These are phyloP conservation scores for Parnassius smintheus DNA, from an alignment of 2,888 invertebrate genomes.

Conservation along the genomic window DNA sequence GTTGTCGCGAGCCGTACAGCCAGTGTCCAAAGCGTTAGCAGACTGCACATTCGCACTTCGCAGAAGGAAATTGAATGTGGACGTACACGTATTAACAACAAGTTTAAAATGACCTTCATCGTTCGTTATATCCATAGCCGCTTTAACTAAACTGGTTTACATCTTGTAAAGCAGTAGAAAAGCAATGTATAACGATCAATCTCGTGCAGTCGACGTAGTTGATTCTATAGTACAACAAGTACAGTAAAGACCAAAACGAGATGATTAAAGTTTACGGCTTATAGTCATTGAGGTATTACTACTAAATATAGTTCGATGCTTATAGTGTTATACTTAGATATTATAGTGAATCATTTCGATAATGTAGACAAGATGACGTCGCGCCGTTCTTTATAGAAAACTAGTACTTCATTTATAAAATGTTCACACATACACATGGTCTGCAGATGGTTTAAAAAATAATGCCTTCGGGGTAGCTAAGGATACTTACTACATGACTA, in stretches of 20 bases:
- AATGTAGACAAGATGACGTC: constrained; percentile 11
- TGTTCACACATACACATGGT: constrained; percentile 4
- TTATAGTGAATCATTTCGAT: constrained; percentile 17
- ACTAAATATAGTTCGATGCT: not conserved
- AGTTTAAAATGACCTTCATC: constrained; percentile 1
- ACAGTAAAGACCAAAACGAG: constrained; percentile 7
- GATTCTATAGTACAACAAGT: not conserved
- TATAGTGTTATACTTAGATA: constrained; percentile 24
- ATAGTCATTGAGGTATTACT: constrained; percentile 6
- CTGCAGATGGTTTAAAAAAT: constrained; percentile 1
- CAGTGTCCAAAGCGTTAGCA: constrained; percentile 55
- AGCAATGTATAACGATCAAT: constrained; percentile 16
- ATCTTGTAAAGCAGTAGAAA: not conserved
- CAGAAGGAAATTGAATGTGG: constrained; percentile 24
- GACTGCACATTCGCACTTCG: constrained; percentile 55
- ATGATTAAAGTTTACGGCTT: constrained; percentile 29
- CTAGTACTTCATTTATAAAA: not conserved
- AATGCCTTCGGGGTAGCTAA: not conserved
- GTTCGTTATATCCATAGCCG: constrained; percentile 14
- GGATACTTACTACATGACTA: not conserved
- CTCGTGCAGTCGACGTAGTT: not conserved
- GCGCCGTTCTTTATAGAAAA: constrained; percentile 14
- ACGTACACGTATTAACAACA: not conserved
- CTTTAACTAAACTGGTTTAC: constrained; percentile 3
- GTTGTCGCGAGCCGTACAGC: constrained; percentile 50